phyloP scores from a whole-genome alignment of 2,797 vertebrate species.

The Lagocephalus sceleratus region DNA sequence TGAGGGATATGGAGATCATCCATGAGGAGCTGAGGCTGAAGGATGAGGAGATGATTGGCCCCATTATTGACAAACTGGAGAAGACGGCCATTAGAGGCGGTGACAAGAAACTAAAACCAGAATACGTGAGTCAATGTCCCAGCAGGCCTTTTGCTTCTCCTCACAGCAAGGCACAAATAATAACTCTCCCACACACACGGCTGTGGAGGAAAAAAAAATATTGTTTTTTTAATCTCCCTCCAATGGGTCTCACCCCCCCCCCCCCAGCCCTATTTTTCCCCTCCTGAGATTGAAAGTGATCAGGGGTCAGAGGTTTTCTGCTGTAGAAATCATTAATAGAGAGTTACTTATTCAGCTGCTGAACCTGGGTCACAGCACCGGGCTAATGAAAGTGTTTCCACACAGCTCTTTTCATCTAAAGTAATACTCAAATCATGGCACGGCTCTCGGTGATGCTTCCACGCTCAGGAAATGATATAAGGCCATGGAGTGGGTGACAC shows the following conservation, averaged over 20 bases:
- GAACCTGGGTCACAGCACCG: conserved; percentile 70
- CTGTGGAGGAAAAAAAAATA: conserved; percentile 58
- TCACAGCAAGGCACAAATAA: conserved; percentile 70
- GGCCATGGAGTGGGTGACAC: conserved; percentile 63
- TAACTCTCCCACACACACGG: conserved; percentile 73
- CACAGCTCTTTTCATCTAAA: conserved; percentile 77
- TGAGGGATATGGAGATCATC: conserved; percentile 83
- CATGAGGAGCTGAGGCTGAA: conserved; percentile 91
- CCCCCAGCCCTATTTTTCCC: conserved; percentile 63
- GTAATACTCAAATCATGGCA: conserved; percentile 78
- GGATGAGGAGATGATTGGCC: conserved; percentile 89
- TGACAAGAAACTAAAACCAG: conserved; percentile 93
- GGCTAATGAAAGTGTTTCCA: conserved; percentile 80
- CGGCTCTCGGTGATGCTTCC: conserved; percentile 59
- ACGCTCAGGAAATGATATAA: conserved; percentile 64
- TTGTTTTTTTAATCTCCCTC: conserved; percentile 71
- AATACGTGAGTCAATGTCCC: conserved; percentile 91
- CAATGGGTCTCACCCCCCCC: conserved; percentile 63
- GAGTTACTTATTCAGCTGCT: conserved; percentile 80
- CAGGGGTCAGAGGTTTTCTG: conserved; percentile 79
- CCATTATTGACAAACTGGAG: conserved; percentile 95
- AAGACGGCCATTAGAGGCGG: conserved; percentile 89
- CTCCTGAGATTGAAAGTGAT: conserved; percentile 78
- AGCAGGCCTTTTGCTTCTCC: conserved; percentile 66
- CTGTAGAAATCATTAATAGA: conserved; percentile 84